Evolutionary conservation across 2,888 invertebrate species (phyloP).

Genomic region (Acanthoscelides obtectus): DNA sequence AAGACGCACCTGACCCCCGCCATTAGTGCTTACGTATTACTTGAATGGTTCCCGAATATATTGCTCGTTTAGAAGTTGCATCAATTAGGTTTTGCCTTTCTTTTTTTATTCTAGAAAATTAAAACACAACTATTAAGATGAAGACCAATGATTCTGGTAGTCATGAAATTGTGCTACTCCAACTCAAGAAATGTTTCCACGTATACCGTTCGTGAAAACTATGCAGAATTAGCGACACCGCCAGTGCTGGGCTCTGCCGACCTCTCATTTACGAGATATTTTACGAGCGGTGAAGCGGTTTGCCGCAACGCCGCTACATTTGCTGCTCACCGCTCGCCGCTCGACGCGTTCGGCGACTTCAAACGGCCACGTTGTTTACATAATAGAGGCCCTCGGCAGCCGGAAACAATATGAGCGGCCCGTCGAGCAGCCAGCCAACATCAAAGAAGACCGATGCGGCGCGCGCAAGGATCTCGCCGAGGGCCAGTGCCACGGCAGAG

Average conservation of each 20-base stretch:
- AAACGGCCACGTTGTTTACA: conserved; percentile 64
- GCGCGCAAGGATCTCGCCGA: conserved; percentile 24
- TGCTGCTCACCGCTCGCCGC: conserved; percentile 10
- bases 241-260: conserved; percentile 13
- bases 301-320: conserved; percentile 9
- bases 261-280: conserved; percentile 45
- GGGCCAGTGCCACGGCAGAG: conserved; percentile 8
- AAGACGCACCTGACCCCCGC: too few species aligned
- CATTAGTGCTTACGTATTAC: too few species aligned
- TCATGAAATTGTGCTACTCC: too few species aligned
- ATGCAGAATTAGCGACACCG: background rate
- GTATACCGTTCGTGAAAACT: too few species aligned
- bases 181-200: too few species aligned
- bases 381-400: conserved; percentile 64
- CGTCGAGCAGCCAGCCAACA: conserved; percentile 38
- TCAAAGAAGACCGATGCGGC: conserved; percentile 46
- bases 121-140: too few species aligned
- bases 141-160: too few species aligned
- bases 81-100: too few species aligned
- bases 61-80: too few species aligned
- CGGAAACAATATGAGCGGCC: conserved; percentile 50
- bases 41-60: too few species aligned
- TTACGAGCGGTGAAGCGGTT: conserved; percentile 45
- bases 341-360: conserved; percentile 51
- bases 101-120: too few species aligned